Conservation (phyloP, 2,888 invertebrate species). For the Lypha dubia region DNA sequence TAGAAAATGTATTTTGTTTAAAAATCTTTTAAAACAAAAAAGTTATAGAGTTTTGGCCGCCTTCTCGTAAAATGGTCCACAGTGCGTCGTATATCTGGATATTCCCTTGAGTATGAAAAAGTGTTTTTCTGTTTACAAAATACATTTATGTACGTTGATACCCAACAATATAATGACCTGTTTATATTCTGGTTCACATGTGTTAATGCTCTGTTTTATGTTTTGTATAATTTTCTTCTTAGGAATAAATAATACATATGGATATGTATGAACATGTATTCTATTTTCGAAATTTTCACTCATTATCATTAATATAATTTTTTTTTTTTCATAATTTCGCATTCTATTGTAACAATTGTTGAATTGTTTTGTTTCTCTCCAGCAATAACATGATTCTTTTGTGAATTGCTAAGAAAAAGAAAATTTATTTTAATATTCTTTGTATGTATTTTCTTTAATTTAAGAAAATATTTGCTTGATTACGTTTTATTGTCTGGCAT, state of each 20-base stretch:
- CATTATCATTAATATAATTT: constrained; percentile 39
- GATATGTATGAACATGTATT: neutral
- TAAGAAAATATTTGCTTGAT: constrained; percentile 44
- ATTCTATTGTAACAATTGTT: constrained; percentile 10
- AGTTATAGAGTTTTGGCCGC: too few relatives aligned
- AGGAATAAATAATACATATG: neutral
- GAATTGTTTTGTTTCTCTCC: constrained; percentile 1
- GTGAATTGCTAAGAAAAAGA: constrained; percentile 2
- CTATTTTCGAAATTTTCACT: constrained; percentile 26
- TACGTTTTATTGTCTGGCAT: constrained; percentile 26
- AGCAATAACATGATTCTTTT: constrained; percentile 6
- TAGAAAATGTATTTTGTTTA: too few relatives aligned
- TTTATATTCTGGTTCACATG: constrained; percentile 7
- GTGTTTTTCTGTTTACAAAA: too few relatives aligned
- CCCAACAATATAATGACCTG: constrained; percentile 21
- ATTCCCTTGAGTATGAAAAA: neutral
- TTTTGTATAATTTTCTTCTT: constrained; percentile 23
- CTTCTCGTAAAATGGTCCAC: too few relatives aligned
- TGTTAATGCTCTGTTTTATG: neutral
- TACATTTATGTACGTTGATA: neutral
- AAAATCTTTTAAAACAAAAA: too few relatives aligned
- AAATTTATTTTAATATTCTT: too few relatives aligned
- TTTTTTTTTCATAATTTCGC: constrained; percentile 1
- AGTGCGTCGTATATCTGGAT: neutral
- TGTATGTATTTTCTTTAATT: neutral